Base-by-base conservation (phyloP, 30 jellyfish, hydroid and myxozoan genomes). In the Catostylus mosaicus region DNA sequence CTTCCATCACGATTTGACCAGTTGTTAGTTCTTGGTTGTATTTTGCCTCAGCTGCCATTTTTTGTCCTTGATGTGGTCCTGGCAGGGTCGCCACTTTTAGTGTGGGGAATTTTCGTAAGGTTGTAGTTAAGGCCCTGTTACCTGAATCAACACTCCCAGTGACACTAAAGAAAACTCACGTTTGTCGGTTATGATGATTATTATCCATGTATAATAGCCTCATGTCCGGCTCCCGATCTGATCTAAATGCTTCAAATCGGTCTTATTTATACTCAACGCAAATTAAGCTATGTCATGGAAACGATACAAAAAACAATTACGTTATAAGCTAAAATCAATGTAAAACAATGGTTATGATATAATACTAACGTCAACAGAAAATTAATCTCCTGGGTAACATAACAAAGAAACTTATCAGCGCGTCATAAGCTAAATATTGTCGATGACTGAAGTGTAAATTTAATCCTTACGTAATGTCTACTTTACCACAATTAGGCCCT, bases 41-140 rank as follows among this genome's bases (percentile, higher is more conserved):
- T 79, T 79, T 79, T 5, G 46, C 82, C 82, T 59, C 71, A 23
- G 71, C 71, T 59, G 71, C 38, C 71, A 59, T n/a, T 59, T 59
- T 59, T 43, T 72, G 84, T 30, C 68, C 84, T 30, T 6, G 84
- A 36, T 72, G 75, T 72, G 75, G 84, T 72, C 68, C 84, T 51
- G 63, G 74, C 84, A 72, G 75, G 75, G 75, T 72, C 68, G 75
- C 84, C 66, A 72, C 84, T 72, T 72, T 72, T 72, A 47, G 68
- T 72, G 62, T 67, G 79, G 79, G 61, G 79, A 67, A 67, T 56
- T 56, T 56, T 56, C 32, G 69, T 56, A 26, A 30, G 78, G 78
- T 11, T 11, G 29, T 32, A 22, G 18, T 12, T 47, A 71, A 71
- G 66, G 67, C 69, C 83, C 71, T 71, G 67, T 71, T n/a, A n/a